Base-by-base conservation (phyloP, 2,797 vertebrate genomes). In the Mormyrus hasselquistii region DNA sequence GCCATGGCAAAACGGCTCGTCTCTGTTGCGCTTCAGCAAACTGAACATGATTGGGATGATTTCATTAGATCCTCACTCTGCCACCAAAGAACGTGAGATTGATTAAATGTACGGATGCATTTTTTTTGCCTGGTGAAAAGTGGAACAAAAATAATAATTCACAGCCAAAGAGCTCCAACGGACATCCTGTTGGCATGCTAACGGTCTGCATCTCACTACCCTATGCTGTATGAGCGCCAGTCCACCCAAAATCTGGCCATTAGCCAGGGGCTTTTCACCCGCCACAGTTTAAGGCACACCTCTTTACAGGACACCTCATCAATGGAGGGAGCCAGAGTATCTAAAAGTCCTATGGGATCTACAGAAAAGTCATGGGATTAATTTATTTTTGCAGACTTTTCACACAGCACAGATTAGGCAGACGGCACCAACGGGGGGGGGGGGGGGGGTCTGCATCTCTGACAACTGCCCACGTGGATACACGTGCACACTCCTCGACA, bases 341-440 rank as follows among this genome's bases (percentile, higher is more conserved):
- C n/a, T 41, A 79, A 44, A 34, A 16, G 19, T 53, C 50, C 25
- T 52, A 53, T 6, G 83, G 22, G 22, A 25, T 52, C 47, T 52
- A 85, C 6, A 6, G 83, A 62, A 62, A 62, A 73, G 79, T 84
- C 49, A 89, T 57, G 55, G 59, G 44, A 87, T 65, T 52, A 44
- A 14, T 19, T 73, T 16, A 34, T 38, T 14, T 34, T 34, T 14
- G 25, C 65, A 73, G 65, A 38, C 29, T 89, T 73, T 9, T 76
- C 59, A 89, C 88, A 90, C 84, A 53, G 88, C 89, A 91, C 91
- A 91, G 76, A 90, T 89, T 84, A 90, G 89, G 89, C 91, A 52
- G 47, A 22, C 19, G 25, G 22, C 83, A 86, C 83, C n/a, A 14
- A 16, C 25, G 25, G 83, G 82, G 8, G 49, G 90, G 0, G 49